Evolutionary conservation across 2,797 vertebrate genomes (phyloP).

Genomic region (Morelia viridis): DNA sequence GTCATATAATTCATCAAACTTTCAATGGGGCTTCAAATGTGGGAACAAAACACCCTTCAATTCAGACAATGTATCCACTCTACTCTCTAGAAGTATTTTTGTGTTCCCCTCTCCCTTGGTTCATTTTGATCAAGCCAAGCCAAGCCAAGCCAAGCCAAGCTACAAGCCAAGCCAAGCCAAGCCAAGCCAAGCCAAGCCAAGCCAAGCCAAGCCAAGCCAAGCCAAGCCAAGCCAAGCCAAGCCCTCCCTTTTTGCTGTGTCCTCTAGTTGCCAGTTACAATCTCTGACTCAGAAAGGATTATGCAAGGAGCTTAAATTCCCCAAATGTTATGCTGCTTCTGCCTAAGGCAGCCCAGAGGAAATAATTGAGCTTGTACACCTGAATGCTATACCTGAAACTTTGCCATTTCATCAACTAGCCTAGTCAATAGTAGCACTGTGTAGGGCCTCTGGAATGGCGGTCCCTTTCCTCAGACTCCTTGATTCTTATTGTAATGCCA

Average conservation of each 20-base stretch:
- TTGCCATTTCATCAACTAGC: not conserved
- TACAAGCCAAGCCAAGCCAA: too few relatives aligned
- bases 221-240: too few relatives aligned
- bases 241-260: not conserved
- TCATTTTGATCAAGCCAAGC: not conserved
- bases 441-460: not conserved
- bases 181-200: too few relatives aligned
- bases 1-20: not conserved
- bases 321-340: not conserved
- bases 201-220: too few relatives aligned
- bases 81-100: not conserved
- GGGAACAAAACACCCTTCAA: not conserved
- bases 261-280: not conserved
- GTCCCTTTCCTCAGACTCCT: not conserved
- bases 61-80: not conserved
- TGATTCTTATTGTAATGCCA: not conserved
- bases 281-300: not conserved
- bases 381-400: not conserved
- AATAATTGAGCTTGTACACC: not conserved
- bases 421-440: not conserved
- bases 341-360: not conserved
- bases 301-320: not conserved
- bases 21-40: not conserved
- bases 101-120: not conserved
- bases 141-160: too few relatives aligned